Conservation (phyloP, 1,140 invertebrate species). For the Zeugodacus cucurbitae region DNA sequence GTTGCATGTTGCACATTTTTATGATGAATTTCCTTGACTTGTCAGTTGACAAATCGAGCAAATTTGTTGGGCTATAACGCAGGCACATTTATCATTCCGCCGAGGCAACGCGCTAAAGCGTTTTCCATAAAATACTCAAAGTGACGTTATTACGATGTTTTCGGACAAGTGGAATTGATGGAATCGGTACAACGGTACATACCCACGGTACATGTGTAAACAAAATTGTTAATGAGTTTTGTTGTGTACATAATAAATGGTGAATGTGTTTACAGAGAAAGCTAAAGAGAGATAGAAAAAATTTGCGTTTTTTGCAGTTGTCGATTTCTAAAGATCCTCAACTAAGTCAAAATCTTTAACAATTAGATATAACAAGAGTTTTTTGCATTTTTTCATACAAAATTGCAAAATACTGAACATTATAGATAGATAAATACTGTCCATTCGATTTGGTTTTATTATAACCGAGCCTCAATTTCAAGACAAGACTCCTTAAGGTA, state of each 20-base stretch:
- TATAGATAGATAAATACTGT: too few species aligned
- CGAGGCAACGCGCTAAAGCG: neutral
- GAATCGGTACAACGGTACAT: neutral
- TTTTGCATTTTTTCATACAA: too few species aligned
- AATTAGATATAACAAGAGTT: too few species aligned
- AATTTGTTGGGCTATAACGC: conserved; percentile 24
- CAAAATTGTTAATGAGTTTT: neutral
- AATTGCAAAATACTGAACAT: too few species aligned
- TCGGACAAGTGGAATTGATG: neutral
- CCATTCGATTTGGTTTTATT: too few species aligned
- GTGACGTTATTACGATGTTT: neutral
- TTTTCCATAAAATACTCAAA: neutral
- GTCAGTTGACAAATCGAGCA: conserved; percentile 25
- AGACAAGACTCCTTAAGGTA: too few species aligned
- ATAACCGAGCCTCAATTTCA: too few species aligned
- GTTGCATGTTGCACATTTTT: neutral
- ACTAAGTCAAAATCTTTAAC: too few species aligned
- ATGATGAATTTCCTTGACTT: conserved; percentile 30
- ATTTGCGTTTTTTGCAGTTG: too few species aligned
- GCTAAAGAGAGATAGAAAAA: too few species aligned
- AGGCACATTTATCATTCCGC: conserved; percentile 1
- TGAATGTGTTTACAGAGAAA: too few species aligned
- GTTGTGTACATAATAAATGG: neutral
- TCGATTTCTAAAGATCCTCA: too few species aligned
- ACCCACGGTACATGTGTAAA: neutral